Percentiles rank a stretch among this genome's conserved stretches.
These are phyloP conservation scores for Lasioglossum baleicum DNA, from an alignment of 1,140 invertebrate species.

Conservation along the genomic window DNA sequence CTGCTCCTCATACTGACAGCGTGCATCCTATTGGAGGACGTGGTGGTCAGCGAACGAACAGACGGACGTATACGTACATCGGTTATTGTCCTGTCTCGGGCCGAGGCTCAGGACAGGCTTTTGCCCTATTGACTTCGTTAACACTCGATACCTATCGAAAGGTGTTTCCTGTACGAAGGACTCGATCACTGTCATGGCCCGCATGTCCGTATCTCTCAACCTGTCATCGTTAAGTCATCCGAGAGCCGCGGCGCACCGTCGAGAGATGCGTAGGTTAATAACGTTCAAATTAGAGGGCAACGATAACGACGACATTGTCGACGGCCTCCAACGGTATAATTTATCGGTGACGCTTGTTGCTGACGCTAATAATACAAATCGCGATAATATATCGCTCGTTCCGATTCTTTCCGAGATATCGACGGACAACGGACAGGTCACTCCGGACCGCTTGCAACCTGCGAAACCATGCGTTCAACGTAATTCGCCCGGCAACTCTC, in stretches of 20 bases:
- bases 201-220: neutral
- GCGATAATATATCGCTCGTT: conserved; percentile 5
- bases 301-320: conserved; percentile 40
- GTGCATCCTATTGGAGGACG: conserved; percentile 63
- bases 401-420: neutral
- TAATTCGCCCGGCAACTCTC: too few relatives aligned
- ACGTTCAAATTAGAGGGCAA: conserved; percentile 34
- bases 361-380: conserved; percentile 11
- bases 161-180: conserved; percentile 51
- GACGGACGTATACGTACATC: conserved; percentile 53
- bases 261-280: conserved; percentile 29
- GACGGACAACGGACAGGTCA: too few relatives aligned
- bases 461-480: too few relatives aligned
- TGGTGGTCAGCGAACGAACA: conserved; percentile 65
- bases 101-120: conserved; percentile 26
- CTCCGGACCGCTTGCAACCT: too few relatives aligned
- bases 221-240: conserved; percentile 44
- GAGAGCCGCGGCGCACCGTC: neutral
- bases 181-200: conserved; percentile 53
- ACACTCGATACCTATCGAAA: conserved; percentile 57
- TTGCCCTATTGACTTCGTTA: conserved; percentile 62
- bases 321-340: conserved; percentile 13
- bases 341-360: conserved; percentile 30
- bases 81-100: conserved; percentile 65
- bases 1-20: conserved; percentile 67